Evolutionary conservation across 2,888 invertebrate species (phyloP), one percentile per base, ranked within the genome.

Genomic region (Lymantria monacha): DNA sequence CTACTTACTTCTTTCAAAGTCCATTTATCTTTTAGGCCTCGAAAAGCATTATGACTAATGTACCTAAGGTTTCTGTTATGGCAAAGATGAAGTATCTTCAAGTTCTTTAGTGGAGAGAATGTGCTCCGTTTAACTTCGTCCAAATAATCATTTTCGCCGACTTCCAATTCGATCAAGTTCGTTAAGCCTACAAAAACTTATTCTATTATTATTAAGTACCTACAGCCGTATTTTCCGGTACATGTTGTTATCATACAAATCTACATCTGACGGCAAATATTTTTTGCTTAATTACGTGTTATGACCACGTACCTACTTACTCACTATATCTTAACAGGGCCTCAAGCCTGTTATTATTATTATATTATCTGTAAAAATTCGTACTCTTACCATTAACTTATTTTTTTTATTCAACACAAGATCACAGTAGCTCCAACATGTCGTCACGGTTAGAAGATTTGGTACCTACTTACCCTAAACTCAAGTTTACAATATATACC

Each of bases 21-120:
- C 91, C 92, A 91, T 60, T 81, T 83, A 53, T 86, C 83, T 74
- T 90, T 91, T 22, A 92, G 72, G 11, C 82, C 84, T 50, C 87
- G 76, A 72, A 94, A 93, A 22, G 94, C 93, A 48, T 92, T 89
- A 59, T 93, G 87, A 66, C 94, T 93, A 53, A 95, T 92, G 51
- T 88, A 86, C 53, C 81, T 81, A 49, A 94, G 74, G 44, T 91
- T 89, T 8, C 78, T 78, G 75, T 94, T 94, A 68, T 92, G 90
- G 49, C 89, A 89, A 42, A 92, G 79, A 59, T 92, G 87, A 3
- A 94, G 81, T 2, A 84, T 78, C 61, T 80, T 79, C 51, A 92
- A 70, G 48, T 78, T 88, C 49, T 74, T 84, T 42, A 93, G 76
- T n/a, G 89, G 85, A 0, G 90, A 79, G 65, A 93, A 93, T 3